These are phyloP conservation scores for Cyclopterus lumpus DNA, from an alignment of 2,797 vertebrate species.

Conservation along the genomic window DNA sequence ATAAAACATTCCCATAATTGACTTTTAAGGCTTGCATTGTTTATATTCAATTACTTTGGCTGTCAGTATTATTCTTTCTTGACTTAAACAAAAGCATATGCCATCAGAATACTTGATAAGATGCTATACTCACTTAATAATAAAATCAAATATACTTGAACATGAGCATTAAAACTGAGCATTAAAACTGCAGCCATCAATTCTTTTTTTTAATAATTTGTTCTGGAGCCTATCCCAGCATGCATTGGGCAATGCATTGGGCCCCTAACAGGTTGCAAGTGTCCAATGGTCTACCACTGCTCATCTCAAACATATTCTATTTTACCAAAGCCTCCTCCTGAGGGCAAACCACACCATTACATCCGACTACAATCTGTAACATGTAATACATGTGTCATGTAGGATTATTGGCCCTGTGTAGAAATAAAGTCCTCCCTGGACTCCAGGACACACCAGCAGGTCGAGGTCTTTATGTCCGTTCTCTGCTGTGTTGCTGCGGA, in stretches of 20 bases:
- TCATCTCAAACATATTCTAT: background rate
- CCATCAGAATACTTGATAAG: background rate
- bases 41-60: background rate
- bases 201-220: background rate
- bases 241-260: background rate
- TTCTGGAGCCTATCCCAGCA: background rate
- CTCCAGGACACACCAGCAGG: background rate
- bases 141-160: background rate
- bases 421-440: background rate
- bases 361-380: background rate
- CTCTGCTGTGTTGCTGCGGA: background rate
- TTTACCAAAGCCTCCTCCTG: background rate
- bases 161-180: background rate
- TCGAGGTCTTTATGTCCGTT: constrained; percentile 1
- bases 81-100: background rate
- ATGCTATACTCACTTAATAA: background rate
- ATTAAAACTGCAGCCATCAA: background rate
- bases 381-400: background rate
- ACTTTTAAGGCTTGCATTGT: background rate
- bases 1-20: background rate
- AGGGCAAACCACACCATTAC: constrained; percentile 2
- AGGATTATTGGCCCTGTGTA: constrained; percentile 10
- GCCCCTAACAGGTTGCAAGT: background rate
- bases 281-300: background rate
- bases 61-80: background rate